Percentiles rank a stretch among this genome's conserved stretches.
Conservation (phyloP, 2,113 vertebrate genomes). For the Mobula birostris region DNA sequence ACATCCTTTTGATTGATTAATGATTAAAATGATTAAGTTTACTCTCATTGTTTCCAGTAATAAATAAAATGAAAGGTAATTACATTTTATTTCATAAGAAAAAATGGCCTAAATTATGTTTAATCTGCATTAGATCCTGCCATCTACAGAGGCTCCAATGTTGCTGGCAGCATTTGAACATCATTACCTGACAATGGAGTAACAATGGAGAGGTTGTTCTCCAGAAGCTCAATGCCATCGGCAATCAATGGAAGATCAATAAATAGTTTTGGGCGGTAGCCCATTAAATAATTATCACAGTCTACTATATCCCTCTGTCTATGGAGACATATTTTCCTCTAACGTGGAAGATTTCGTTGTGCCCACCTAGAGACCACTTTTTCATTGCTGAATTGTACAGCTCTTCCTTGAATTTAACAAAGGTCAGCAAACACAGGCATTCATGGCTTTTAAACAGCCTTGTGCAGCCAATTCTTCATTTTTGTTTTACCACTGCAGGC, state of each 20-base stretch:
- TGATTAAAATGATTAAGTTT: background rate
- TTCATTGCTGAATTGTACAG: background rate
- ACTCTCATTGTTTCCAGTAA: background rate
- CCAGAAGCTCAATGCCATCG: background rate
- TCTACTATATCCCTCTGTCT: background rate
- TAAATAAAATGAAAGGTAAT: background rate
- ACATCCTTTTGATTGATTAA: background rate
- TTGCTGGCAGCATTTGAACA: background rate
- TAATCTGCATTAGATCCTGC: background rate
- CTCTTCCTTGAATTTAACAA: background rate
- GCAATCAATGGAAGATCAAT: background rate
- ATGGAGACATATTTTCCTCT: background rate
- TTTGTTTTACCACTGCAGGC: background rate
- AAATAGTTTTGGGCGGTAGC: background rate
- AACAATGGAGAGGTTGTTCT: background rate
- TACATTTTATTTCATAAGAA: background rate
- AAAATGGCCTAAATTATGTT: background rate
- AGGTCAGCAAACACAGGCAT: background rate
- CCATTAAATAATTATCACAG: background rate
- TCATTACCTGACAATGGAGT: background rate
- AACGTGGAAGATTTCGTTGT: background rate
- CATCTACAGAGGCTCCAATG: background rate
- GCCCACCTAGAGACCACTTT: background rate
- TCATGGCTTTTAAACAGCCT: background rate
- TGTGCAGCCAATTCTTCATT: background rate